Evolutionary conservation across 2,888 invertebrate genomes (phyloP), one percentile per base, ranked within the genome.

Genomic region (Eilema depressum): DNA sequence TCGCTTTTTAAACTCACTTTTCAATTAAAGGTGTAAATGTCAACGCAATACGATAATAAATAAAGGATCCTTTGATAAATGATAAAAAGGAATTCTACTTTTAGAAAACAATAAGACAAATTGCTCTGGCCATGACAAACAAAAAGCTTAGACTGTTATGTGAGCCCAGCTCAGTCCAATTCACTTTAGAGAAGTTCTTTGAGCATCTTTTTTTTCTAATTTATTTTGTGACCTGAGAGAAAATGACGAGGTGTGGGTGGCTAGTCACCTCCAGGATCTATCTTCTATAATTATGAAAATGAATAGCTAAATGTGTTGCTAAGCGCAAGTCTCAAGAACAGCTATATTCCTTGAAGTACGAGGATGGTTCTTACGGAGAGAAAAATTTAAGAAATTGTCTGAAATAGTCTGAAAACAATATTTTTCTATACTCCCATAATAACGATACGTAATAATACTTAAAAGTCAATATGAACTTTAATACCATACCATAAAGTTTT

Each of bases 181-280:
- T 33, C 33, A 62, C 61, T 62, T 62, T 23, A 33, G 33, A 62
- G 5, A 33, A 62, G 30, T 62, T 33, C 11, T 62, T 33, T 33
- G 33, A 11, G 14, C n/a, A 11, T 2, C 2, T 37, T 53, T 53
- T 53, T 47, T n/a, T 53, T 53, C 8, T 53, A 53, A 53, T 53
- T n/a, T n/a, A 53, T 53, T 53, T 53, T 2, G 53, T 53, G 53
- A 20, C n/a, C 10, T 53, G n/a, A 8, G n/a, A n/a, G 53, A n/a
- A 53, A 41, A 14, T 41, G 41, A 53, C n/a, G 1, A 53, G 2
- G 10, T 53, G n/a, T 10, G 10, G 20, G 53, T 5, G 10, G 17
- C 8, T n/a, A 53, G 7, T 53, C n/a, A 53, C n/a, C 53, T 53
- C n/a, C 8, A 10, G 8, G n/a, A 53, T 53, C 7, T 17, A 17